Conservation (phyloP, 1,140 invertebrate species). For the Drosophila ohnishii region DNA sequence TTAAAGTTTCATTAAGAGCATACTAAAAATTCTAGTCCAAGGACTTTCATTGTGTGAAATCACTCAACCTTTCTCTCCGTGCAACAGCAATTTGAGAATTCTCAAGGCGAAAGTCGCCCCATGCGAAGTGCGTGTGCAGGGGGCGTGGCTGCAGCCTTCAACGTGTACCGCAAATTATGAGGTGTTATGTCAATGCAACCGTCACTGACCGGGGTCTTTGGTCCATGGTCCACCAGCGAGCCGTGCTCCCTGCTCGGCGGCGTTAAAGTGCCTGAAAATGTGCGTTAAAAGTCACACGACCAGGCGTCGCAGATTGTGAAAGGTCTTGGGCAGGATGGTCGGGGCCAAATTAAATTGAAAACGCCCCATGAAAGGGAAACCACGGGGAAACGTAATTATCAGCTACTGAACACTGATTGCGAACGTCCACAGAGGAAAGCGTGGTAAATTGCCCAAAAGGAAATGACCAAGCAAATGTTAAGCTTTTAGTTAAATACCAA, state of each 20-base stretch:
- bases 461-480: conserved; percentile 20
- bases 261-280: conserved; percentile 78
- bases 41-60: background rate
- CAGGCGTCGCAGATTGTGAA: conserved; percentile 61
- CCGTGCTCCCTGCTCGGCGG: conserved; percentile 32
- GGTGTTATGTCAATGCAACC: conserved; percentile 77
- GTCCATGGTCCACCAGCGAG: background rate
- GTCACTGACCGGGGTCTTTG: conserved; percentile 18
- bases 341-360: conserved; percentile 72
- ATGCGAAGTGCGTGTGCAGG: conserved; percentile 60
- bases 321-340: conserved; percentile 51
- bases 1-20: background rate
- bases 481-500: conserved; percentile 12
- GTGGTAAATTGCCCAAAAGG: conserved; percentile 33
- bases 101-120: conserved; percentile 74
- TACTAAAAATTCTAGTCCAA: too few species aligned
- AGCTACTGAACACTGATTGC: conserved; percentile 60
- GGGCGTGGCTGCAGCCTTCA: conserved; percentile 66
- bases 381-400: conserved; percentile 42
- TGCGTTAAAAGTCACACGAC: conserved; percentile 77
- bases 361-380: conserved; percentile 75
- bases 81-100: conserved; percentile 71
- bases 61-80: background rate
- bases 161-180: conserved; percentile 76
- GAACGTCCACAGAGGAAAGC: conserved; percentile 28